Evolutionary conservation across 2,888 invertebrate species (phyloP), one percentile per base, ranked within the genome.

Genomic region (Aquatica leii): DNA sequence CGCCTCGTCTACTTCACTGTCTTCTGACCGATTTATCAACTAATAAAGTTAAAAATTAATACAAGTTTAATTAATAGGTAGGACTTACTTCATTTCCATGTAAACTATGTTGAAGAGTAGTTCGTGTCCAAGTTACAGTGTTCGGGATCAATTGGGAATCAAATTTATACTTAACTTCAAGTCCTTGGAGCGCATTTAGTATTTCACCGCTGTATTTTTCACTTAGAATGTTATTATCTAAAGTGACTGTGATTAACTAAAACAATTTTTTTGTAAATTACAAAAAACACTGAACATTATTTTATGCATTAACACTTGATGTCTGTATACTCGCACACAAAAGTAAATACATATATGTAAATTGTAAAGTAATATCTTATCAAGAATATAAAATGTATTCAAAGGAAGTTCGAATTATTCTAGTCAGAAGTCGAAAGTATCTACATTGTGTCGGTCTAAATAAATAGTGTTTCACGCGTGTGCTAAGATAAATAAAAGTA

Each of bases 91-190:
- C 69, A n/a, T 69, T 51, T 8, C 70, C 68, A 35, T 74, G 68
- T 1, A 77, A 11, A 59, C 72, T 72, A 59, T 75, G 51, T 5
- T 74, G 59, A 37, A 79, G 77, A 1, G 75, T 49, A 21, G 65
- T 76, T 71, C 82, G 76, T 17, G 65, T 80, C 84, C 84, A 85
- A 1, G 78, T 77, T 34, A 85, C 76, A 52, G 80, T 77, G 50
- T 78, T 77, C 12, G 82, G 75, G 59, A 82, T 68, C 17, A 77
- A 49, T 69, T 82, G 80, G 9, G 76, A 70, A 8, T 72, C 65
- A 5, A 77, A 52, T 52, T 70, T 73, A 65, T 75, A 82, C 15
- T 69, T 69, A 31, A 82, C 69, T 21, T 77, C 74, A 11, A 72
- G 67, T 18, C 71, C 70, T 58, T 74, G 59, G 41, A 84, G 71